These are phyloP conservation scores for Melanostoma scalare DNA, from an alignment of 2,888 invertebrate genomes.

Conservation along the genomic window DNA sequence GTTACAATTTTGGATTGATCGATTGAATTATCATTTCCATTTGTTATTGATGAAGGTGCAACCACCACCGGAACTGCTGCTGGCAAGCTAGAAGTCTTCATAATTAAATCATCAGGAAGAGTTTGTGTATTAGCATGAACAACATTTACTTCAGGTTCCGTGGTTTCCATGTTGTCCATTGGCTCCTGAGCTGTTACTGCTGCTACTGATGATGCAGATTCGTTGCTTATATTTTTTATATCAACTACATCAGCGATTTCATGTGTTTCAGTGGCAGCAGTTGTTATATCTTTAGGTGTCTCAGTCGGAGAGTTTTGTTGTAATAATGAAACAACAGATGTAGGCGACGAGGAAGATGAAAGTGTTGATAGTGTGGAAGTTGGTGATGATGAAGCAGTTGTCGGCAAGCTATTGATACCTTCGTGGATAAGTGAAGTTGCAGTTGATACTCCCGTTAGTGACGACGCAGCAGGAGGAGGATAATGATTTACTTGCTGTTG, in stretches of 20 bases:
- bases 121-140: conserved; percentile 57
- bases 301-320: conserved; percentile 34
- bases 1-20: conserved; percentile 1
- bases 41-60: conserved; percentile 12
- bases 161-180: conserved; percentile 59
- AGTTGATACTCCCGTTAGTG: conserved; percentile 44
- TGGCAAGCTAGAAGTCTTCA: neutral
- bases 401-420: conserved; percentile 52
- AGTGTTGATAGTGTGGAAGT: conserved; percentile 60
- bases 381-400: conserved; percentile 69
- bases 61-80: conserved; percentile 8
- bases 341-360: conserved; percentile 60
- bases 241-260: conserved; percentile 35
- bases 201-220: conserved; percentile 1
- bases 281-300: conserved; percentile 31
- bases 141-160: conserved; percentile 47
- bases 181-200: conserved; percentile 17
- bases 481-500: conserved; percentile 15
- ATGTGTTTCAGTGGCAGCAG: conserved; percentile 13
- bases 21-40: conserved; percentile 28
- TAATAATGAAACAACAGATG: conserved; percentile 32
- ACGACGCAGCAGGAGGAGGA: conserved; percentile 10
- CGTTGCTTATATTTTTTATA: conserved; percentile 15
- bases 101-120: conserved; percentile 39
- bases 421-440: conserved; percentile 41